These are phyloP conservation scores for Dyspetes luteomarginatus DNA, from an alignment of 2,888 invertebrate genomes.

Conservation along the genomic window DNA sequence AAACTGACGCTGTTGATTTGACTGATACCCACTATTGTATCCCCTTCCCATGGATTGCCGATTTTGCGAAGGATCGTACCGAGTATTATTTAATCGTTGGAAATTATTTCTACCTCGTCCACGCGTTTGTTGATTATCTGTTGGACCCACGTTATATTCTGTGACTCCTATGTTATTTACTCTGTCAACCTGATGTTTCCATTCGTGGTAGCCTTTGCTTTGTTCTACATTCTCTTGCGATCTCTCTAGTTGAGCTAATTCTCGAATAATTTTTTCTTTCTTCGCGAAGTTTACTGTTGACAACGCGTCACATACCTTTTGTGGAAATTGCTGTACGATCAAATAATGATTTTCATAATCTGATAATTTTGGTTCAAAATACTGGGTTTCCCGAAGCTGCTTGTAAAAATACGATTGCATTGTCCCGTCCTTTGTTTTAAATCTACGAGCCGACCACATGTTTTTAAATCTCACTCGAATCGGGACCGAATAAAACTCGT, in stretches of 20 bases:
- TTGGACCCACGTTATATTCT: neutral
- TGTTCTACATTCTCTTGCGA: neutral
- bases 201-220: neutral
- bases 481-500: conserved; percentile 56
- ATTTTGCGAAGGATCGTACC: neutral
- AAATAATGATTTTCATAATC: conserved; percentile 19
- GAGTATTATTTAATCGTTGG: neutral
- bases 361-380: conserved; percentile 1
- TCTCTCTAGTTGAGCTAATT: neutral
- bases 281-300: conserved; percentile 14
- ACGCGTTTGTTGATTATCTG: neutral
- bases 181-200: neutral
- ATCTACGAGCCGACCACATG: conserved; percentile 18
- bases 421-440: conserved; percentile 6
- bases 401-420: conserved; percentile 40
- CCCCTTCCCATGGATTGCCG: neutral
- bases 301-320: neutral
- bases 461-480: conserved; percentile 21
- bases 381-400: neutral
- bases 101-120: neutral
- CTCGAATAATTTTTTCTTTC: neutral
- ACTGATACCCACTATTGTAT: neutral
- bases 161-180: neutral
- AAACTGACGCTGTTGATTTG: neutral
- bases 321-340: conserved; percentile 20